Percentiles rank a stretch among this genome's conserved stretches.
phyloP scores from a whole-genome alignment of 2,797 vertebrate species.

The Falco berigora region DNA sequence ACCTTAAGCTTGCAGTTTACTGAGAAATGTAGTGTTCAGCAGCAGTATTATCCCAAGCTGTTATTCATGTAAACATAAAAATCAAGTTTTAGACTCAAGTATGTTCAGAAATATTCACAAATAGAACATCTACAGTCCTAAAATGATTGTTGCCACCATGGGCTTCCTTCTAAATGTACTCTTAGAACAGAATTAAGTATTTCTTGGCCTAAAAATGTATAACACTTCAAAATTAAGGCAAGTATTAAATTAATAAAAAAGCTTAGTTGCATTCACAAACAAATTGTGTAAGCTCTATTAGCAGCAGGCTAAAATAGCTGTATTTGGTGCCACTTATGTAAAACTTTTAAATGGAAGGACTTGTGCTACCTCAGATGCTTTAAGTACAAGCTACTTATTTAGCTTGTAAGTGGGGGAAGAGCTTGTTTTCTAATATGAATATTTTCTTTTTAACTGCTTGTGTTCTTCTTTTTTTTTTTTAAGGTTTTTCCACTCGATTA shows the following conservation, averaged over 20 bases:
- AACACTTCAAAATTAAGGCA: not conserved
- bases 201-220: not conserved
- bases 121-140: not conserved
- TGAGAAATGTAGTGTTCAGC: not conserved
- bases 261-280: not conserved
- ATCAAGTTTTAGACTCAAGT: not conserved
- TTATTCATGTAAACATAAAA: not conserved
- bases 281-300: not conserved
- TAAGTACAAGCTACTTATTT: not conserved
- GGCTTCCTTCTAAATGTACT: not conserved
- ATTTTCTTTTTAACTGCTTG: not conserved
- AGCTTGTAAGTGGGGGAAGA: not conserved
- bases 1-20: not conserved
- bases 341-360: not conserved
- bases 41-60: not conserved
- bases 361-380: not conserved
- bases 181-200: not conserved
- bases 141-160: not conserved
- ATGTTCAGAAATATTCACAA: not conserved
- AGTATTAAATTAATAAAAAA: not conserved
- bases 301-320: not conserved
- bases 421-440: not conserved
- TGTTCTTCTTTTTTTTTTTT: not conserved
- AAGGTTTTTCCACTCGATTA: slow-evolving; percentile 98
- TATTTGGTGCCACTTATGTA: not conserved